Evolutionary conservation across 2,888 invertebrate species (phyloP), one percentile per base, ranked within the genome.

Genomic region (Papilio protenor): DNA sequence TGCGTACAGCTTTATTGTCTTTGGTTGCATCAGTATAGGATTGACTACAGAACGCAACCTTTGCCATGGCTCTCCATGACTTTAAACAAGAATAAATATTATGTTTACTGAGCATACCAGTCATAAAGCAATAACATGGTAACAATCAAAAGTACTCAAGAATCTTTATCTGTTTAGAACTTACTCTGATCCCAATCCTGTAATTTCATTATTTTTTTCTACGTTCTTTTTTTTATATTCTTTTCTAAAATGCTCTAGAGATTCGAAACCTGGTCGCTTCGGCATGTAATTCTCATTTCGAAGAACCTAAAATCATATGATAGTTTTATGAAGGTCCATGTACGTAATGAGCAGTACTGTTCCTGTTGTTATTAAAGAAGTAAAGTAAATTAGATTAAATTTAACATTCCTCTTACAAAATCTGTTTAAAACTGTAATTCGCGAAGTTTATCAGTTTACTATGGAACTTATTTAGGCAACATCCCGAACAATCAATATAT

Each of bases 61-160:
- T 87, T 96, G 96, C 98, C 98, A 98, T 76, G 95, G 95, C 81
- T 97, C 96, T 0, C 97, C 97, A 84, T 97, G 97, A 6, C 98
- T 98, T 21, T 2, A 14, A 64, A 77, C 18, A 73, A 59, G 27
- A 40, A 72, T 33, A 52, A 18, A 52, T 55, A 6, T n/a, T 16
- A 12, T 72, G 23, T 4, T 18, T 23, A 55, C 8, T 21, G 55
- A n/a, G 55, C 8, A 55, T 2, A 49, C 4, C 4, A n/a, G 6
- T 55, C 6, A n/a, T 21, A n/a, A 8, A 55, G 55, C 14, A 18
- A 52, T 18, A 52, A 3, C 18, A 52, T 14, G 5, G n/a, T n/a
- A n/a, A n/a, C n/a, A n/a, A n/a, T n/a, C n/a, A n/a, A n/a, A n/a
- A n/a, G n/a, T n/a, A n/a, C n/a, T n/a, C n/a, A n/a, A n/a, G n/a